Evolutionary conservation across 2,113 vertebrate species (phyloP).

Genomic region (Paratilapia polleni): DNA sequence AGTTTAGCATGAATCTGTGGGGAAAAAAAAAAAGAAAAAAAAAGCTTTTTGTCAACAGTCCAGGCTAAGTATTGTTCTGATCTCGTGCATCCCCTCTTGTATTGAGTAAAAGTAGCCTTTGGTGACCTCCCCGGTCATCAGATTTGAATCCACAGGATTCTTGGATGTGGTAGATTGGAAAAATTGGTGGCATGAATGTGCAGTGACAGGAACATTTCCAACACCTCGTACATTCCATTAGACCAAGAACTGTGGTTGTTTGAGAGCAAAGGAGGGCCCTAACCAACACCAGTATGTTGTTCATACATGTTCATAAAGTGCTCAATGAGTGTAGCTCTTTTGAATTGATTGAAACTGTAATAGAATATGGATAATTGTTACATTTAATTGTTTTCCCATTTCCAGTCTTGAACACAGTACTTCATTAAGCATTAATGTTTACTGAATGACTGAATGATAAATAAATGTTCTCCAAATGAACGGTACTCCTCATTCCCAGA

Average conservation of each 20-base stretch:
- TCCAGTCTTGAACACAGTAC: not conserved
- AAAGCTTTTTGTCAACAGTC: not conserved
- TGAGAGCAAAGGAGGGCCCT: not conserved
- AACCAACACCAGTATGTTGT: not conserved
- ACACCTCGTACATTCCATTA: not conserved
- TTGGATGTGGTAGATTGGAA: not conserved
- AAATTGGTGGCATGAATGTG: not conserved
- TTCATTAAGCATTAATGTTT: not conserved
- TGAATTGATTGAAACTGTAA: not conserved
- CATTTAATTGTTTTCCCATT: not conserved
- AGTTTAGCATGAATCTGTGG: not conserved
- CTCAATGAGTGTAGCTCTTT: not conserved
- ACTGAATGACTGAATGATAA: not conserved
- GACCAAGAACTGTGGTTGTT: not conserved
- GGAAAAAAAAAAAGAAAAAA: not conserved
- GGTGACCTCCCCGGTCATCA: not conserved
- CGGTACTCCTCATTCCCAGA: not conserved
- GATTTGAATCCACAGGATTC: not conserved
- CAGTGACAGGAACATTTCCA: not conserved
- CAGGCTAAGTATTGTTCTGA: not conserved
- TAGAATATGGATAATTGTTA: not conserved
- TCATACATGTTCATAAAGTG: not conserved
- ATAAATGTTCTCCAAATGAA: not conserved
- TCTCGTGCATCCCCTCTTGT: not conserved
- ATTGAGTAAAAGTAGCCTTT: not conserved